These are phyloP conservation scores for Argyrosomus japonicus DNA, from an alignment of 2,113 vertebrate genomes.

Conservation along the genomic window DNA sequence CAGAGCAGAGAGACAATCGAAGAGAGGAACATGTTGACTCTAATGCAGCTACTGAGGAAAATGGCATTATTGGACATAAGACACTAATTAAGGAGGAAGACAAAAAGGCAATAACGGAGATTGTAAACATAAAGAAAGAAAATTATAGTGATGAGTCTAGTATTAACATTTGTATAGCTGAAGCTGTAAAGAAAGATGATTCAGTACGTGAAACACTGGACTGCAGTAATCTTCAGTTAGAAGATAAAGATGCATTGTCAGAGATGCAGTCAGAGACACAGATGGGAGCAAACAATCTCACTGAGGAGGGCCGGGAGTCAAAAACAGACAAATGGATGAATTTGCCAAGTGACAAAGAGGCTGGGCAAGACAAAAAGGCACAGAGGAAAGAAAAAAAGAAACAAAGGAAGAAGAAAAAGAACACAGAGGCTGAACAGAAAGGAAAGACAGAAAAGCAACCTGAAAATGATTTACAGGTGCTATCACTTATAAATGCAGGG, in stretches of 20 bases:
- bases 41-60: constrained; percentile 22
- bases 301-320: constrained; percentile 13
- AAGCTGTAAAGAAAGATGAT: constrained; percentile 14
- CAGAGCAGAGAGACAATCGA: constrained; percentile 25
- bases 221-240: neutral
- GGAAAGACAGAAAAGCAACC: neutral
- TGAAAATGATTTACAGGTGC: constrained; percentile 42
- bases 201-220: constrained; percentile 18
- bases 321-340: constrained; percentile 30
- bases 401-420: constrained; percentile 68
- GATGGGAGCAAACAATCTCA: constrained; percentile 2
- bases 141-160: constrained; percentile 23
- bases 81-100: constrained; percentile 1
- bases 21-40: constrained; percentile 28
- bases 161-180: constrained; percentile 9
- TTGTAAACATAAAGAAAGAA: constrained; percentile 29
- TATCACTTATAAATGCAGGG: constrained; percentile 14
- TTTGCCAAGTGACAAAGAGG: constrained; percentile 27
- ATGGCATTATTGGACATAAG: constrained; percentile 11
- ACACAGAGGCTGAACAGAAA: constrained; percentile 11
- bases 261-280: constrained; percentile 22
- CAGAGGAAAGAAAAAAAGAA: constrained; percentile 66
- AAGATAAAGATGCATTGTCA: constrained; percentile 5
- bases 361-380: constrained; percentile 37
- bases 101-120: constrained; percentile 21